phyloP scores from a whole-genome alignment of 2,888 invertebrate genomes.

The Mesopsocus fuscifrons region DNA sequence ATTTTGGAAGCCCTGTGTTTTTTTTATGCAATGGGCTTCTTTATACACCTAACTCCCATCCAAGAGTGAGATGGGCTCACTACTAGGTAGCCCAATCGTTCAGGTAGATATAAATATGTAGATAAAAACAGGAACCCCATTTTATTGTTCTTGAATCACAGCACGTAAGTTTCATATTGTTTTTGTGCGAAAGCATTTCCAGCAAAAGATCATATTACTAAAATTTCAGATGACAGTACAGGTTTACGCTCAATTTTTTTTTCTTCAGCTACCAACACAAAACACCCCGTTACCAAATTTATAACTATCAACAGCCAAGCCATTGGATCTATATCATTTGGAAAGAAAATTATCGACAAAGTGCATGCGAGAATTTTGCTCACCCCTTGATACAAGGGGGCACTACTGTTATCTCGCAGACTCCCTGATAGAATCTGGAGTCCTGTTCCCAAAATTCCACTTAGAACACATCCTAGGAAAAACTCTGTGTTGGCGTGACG shows the following conservation, averaged over 20 bases:
- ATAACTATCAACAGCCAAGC: conserved; percentile 13
- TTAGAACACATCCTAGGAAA: conserved; percentile 18
- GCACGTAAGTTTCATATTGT: too few relatives aligned
- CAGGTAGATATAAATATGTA: too few relatives aligned
- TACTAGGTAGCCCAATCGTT: too few relatives aligned
- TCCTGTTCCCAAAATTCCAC: conserved; percentile 17
- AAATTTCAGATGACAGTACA: background rate
- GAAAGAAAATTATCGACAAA: conserved; percentile 12
- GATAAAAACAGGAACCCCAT: too few relatives aligned
- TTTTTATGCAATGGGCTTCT: too few relatives aligned
- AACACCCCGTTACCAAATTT: conserved; percentile 11
- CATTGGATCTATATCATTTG: conserved; percentile 10
- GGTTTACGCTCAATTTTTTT: background rate
- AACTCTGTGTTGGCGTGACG: conserved; percentile 17
- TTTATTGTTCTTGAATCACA: too few relatives aligned
- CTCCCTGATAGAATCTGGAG: conserved; percentile 14
- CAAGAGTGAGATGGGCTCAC: too few relatives aligned
- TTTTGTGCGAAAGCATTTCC: too few relatives aligned
- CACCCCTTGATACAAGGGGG: conserved; percentile 9
- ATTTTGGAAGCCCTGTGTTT: too few relatives aligned
- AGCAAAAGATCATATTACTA: too few relatives aligned
- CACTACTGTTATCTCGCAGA: conserved; percentile 9
- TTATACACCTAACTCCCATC: too few relatives aligned
- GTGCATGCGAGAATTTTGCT: conserved; percentile 13
- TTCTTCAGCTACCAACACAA: background rate